Evolutionary conservation across 2,888 invertebrate species (phyloP), one percentile per base, ranked within the genome.

Genomic region (Harpalus rufipes): DNA sequence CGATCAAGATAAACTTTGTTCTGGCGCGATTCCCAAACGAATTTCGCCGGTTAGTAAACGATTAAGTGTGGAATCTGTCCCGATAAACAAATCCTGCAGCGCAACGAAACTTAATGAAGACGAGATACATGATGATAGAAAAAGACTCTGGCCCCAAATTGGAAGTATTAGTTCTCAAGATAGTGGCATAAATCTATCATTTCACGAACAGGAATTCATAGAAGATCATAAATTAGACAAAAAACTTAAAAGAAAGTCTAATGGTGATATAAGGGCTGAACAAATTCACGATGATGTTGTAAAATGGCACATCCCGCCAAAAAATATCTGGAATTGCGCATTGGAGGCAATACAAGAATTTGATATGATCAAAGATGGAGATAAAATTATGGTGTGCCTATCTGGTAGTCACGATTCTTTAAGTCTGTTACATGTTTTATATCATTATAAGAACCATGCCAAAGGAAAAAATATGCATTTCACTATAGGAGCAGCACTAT

Each of bases 331-430:
- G 95, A 96, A 96, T 88, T 95, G 96, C 10, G 93, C 95, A 8
- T 93, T 96, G 8, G 96, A 96, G 92, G 97, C 97, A 0, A 92
- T 97, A 76, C 94, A 95, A 86, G 96, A 97, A 89, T 97, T 94
- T 91, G 93, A 94, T 86, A 97, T 97, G 97, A 94, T 98, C 84
- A 93, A 94, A 81, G 94, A 96, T 87, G 96, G 96, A 1, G 97
- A 98, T 90, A 93, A 95, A 86, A 94, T 97, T 14, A 92, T 98
- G 89, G 94, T 97, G 12, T 97, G 97, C 89, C 91, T 98, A 65
- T 97, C 97, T 0, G 97, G 96, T 0, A 96, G 96, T 1, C 95
- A 95, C 87, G 95, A 96, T 89, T 97, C 97, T 0, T 91, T 97
- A n/a, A 95, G 96, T 0, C 92, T 98, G 8, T 92, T 98, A 0